Conservation (phyloP, 1,140 invertebrate genomes). For the Matsumurasca onukii region DNA sequence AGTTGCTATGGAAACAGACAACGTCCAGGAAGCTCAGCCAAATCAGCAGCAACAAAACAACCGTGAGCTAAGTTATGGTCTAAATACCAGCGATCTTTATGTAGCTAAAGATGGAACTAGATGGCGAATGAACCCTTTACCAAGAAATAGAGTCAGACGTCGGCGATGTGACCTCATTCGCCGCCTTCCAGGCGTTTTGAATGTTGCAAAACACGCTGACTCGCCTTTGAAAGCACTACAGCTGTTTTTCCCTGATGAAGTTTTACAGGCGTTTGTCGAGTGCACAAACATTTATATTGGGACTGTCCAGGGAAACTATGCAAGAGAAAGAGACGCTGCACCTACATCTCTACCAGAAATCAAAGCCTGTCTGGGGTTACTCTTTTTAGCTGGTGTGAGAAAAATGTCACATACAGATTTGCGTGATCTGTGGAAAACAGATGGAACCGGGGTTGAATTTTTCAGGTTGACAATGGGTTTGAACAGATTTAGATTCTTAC, state of each 20-base stretch:
- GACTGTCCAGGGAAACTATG: background rate
- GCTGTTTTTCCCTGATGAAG: constrained; percentile 8
- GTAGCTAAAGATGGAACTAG: constrained; percentile 2
- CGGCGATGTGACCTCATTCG: background rate
- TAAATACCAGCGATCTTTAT: background rate
- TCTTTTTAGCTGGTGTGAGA: background rate
- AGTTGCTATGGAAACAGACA: background rate
- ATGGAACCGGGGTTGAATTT: background rate
- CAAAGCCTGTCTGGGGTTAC: background rate
- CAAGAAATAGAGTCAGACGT: background rate
- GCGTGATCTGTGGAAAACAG: background rate
- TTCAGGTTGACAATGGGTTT: background rate
- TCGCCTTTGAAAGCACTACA: background rate
- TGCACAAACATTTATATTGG: constrained; percentile 10
- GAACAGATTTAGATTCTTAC: constrained; percentile 12
- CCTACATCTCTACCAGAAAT: background rate
- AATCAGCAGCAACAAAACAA: background rate
- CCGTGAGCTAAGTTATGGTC: background rate
- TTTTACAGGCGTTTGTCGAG: background rate
- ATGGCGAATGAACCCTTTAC: background rate
- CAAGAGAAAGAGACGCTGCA: background rate
- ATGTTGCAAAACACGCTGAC: background rate
- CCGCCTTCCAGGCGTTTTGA: background rate
- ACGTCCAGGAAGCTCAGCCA: background rate
- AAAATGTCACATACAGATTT: constrained; percentile 1